Evolutionary conservation across 2,888 invertebrate genomes (phyloP).

Genomic region (Actias luna): DNA sequence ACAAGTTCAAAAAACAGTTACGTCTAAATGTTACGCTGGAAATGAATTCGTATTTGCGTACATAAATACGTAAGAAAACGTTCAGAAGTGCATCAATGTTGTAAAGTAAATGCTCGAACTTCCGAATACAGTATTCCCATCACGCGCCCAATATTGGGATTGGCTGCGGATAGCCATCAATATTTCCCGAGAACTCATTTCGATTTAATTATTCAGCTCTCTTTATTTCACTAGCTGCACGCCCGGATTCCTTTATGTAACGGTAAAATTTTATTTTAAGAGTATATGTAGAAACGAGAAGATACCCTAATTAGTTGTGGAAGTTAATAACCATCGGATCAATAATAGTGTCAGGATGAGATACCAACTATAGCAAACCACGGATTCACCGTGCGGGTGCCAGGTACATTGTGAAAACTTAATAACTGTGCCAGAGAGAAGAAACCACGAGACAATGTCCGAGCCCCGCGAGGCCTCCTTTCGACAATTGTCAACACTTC

Average conservation of each 20-base stretch:
- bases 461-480: too few species aligned
- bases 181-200: slow-evolving; percentile 61
- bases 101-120: slow-evolving; percentile 28
- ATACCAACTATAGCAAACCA: too few species aligned
- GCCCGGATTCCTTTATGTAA: background rate
- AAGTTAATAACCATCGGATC: too few species aligned
- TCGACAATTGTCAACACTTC: too few species aligned
- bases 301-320: too few species aligned
- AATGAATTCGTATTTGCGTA: slow-evolving; percentile 11
- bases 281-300: too few species aligned
- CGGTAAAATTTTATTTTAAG: background rate
- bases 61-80: slow-evolving; percentile 10
- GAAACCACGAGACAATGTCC: too few species aligned
- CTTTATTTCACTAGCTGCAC: background rate
- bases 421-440: too few species aligned
- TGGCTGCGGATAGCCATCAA: slow-evolving; percentile 69
- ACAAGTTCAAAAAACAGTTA: background rate
- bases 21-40: background rate
- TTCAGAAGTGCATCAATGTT: slow-evolving; percentile 6
- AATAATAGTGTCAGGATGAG: too few species aligned
- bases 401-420: too few species aligned
- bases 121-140: slow-evolving; percentile 38
- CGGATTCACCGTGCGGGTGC: too few species aligned
- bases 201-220: slow-evolving; percentile 65
- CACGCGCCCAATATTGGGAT: slow-evolving; percentile 71